phyloP scores from a whole-genome alignment of 2,113 vertebrate genomes.

The Potamarius usumacintae region DNA sequence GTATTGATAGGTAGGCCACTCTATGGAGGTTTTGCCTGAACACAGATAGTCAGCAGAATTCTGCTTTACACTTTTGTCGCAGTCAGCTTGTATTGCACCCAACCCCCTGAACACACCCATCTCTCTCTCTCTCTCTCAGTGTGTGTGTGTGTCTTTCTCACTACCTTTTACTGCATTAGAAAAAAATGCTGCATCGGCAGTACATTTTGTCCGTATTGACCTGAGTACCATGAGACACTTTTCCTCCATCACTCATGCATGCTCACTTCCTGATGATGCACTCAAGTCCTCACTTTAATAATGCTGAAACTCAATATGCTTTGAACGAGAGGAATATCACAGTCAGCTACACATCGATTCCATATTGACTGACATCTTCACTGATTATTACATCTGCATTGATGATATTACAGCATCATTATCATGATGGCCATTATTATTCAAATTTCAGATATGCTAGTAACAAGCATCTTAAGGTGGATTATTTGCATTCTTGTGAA shows the following conservation, averaged over 20 bases:
- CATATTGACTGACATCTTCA: background rate
- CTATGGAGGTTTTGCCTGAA: conserved; percentile 24
- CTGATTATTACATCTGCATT: background rate
- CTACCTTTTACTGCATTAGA: conserved; percentile 50
- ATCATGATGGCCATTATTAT: background rate
- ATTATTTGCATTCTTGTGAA: background rate
- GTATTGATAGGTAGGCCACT: conserved; percentile 25
- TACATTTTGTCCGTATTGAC: conserved; percentile 34
- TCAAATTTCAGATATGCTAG: background rate
- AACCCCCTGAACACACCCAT: background rate
- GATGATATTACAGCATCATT: background rate
- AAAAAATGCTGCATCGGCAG: conserved; percentile 16
- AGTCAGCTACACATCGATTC: background rate
- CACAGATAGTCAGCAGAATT: conserved; percentile 46
- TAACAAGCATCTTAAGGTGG: background rate
- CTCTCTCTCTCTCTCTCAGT: conserved; percentile 46
- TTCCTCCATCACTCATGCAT: conserved; percentile 9
- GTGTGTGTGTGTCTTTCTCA: conserved; percentile 18
- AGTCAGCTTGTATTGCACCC: conserved; percentile 47
- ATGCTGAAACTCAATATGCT: background rate
- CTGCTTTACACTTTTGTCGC: conserved; percentile 48
- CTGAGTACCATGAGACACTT: background rate
- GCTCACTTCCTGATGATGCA: background rate
- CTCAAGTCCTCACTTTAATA: background rate
- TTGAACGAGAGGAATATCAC: background rate